Evolutionary conservation across 1,140 invertebrate genomes (phyloP).

Genomic region (Epicauta chinensis): DNA sequence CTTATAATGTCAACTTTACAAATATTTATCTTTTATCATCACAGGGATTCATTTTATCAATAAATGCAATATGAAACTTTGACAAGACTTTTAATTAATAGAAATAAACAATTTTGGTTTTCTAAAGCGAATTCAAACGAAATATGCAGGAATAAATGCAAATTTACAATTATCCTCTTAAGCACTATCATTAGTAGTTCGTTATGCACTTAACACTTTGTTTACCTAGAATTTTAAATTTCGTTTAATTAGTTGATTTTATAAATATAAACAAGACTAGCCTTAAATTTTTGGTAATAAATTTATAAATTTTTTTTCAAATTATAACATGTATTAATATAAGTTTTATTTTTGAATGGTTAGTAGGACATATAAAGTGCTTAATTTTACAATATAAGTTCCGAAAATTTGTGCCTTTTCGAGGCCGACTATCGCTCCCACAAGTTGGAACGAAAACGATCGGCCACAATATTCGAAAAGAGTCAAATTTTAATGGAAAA

Average conservation of each 20-base stretch:
- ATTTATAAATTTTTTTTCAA: background rate
- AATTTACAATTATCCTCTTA: constrained; percentile 1
- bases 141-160: too few relatives aligned
- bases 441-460: background rate
- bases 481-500: background rate
- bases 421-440: too few relatives aligned
- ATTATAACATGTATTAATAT: constrained; percentile 5
- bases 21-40: constrained; percentile 27
- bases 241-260: constrained; percentile 4
- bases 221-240: constrained; percentile 5
- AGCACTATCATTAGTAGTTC: too few relatives aligned
- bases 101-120: too few relatives aligned
- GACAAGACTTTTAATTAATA: background rate
- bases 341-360: too few relatives aligned
- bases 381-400: too few relatives aligned
- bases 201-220: constrained; percentile 14
- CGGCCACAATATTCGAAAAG: background rate
- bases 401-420: too few relatives aligned
- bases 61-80: background rate
- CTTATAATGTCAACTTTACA: constrained; percentile 21
- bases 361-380: too few relatives aligned
- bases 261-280: constrained; percentile 12
- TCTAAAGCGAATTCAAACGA: too few relatives aligned
- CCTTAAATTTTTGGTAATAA: constrained; percentile 9
- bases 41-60: constrained; percentile 33